These are phyloP conservation scores for Blastobasis adustella DNA, from an alignment of 2,888 invertebrate genomes.

Conservation along the genomic window DNA sequence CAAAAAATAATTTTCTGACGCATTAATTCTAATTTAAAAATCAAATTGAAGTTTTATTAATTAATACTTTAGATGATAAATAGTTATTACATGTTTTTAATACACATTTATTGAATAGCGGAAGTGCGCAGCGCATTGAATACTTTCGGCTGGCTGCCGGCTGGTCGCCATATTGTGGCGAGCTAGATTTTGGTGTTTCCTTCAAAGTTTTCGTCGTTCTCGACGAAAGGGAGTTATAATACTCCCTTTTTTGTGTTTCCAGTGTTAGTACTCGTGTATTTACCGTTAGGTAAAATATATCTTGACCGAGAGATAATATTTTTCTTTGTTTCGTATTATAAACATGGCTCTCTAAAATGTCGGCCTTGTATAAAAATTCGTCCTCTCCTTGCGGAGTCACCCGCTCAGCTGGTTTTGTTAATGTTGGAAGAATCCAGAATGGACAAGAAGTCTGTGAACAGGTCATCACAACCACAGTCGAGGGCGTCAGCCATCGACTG, in stretches of 20 bases:
- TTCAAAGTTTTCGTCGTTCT: slow-evolving; percentile 75
- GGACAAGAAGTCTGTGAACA: slow-evolving; percentile 85
- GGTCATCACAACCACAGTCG: slow-evolving; percentile 79
- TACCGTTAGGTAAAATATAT: slow-evolving; percentile 47
- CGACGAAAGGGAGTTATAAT: slow-evolving; percentile 80
- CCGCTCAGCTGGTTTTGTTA: slow-evolving; percentile 71
- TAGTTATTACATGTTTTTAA: slow-evolving; percentile 6
- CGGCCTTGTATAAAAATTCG: slow-evolving; percentile 79
- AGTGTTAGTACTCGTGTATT: slow-evolving; percentile 38
- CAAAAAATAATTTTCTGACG: slow-evolving; percentile 3
- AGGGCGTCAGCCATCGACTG: slow-evolving; percentile 83
- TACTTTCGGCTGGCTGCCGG: slow-evolving; percentile 59
- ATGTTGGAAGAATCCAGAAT: slow-evolving; percentile 77
- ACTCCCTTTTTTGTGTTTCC: slow-evolving; percentile 71
- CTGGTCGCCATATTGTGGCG: slow-evolving; percentile 83
- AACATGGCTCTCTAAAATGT: slow-evolving; percentile 91
- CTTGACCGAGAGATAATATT: slow-evolving; percentile 47
- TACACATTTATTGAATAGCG: slow-evolving; percentile 20
- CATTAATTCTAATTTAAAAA: slow-evolving; percentile 1
- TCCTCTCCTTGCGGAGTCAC: slow-evolving; percentile 83
- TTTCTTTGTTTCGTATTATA: slow-evolving; percentile 75
- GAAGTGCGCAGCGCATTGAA: slow-evolving; percentile 55
- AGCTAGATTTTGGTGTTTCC: slow-evolving; percentile 64
- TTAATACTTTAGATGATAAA: neutral
- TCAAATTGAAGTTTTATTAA: slow-evolving; percentile 3